Evolutionary conservation across 1,140 invertebrate genomes (phyloP), one percentile per base, ranked within the genome.

Genomic region (Branchinecta lindahli): DNA sequence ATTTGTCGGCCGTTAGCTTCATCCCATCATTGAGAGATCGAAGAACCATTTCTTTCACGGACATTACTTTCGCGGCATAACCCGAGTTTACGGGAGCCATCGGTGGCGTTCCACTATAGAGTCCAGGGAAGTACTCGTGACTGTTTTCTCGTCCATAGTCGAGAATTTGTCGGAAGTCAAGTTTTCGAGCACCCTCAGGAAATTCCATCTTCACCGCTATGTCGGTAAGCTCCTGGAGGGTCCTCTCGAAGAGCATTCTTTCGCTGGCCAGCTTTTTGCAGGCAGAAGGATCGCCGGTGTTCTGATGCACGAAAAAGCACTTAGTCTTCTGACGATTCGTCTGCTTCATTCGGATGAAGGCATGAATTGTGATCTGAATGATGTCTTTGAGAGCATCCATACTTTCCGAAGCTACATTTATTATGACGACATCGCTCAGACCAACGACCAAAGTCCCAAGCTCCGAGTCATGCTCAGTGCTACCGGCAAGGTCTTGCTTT

Each of bases 281-380:
- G 18, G 12, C 18, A 61, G 52, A 61, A 12, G 52, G 52, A 61
- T 61, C 52, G 18, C 52, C 52, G 2, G 52, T 61, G 18, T 61
- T 61, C 18, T 61, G 52, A 6, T 61, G 52, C 12, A 61, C 18
- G 18, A 61, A 61, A 15, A 61, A 20, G 6, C 52, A 61, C 52
- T 61, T 61, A 4, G 52, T 61, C 52, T 61, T 61, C 52, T 61
- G 52, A 6, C 18, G 18, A 61, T 12, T 61, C 12, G 18, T 20
- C 2, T 61, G 12, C 52, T 61, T 61, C 52, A 61, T 61, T 61
- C 52, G 52, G 18, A 61, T 12, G 52, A 61, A 61, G 12, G 52
- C 52, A 20, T 61, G 52, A 61, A 61, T 61, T 15, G 52, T 61
- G 52, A 61, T 61, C 18, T 61, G 52, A 20, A 61, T 61, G 52